A percentile compares a stretch with the other conserved stretches of the same genome.
These are phyloP conservation scores for Cryptoleucopteryx plumbea DNA, from an alignment of 2,113 vertebrate genomes.

Conservation along the genomic window DNA sequence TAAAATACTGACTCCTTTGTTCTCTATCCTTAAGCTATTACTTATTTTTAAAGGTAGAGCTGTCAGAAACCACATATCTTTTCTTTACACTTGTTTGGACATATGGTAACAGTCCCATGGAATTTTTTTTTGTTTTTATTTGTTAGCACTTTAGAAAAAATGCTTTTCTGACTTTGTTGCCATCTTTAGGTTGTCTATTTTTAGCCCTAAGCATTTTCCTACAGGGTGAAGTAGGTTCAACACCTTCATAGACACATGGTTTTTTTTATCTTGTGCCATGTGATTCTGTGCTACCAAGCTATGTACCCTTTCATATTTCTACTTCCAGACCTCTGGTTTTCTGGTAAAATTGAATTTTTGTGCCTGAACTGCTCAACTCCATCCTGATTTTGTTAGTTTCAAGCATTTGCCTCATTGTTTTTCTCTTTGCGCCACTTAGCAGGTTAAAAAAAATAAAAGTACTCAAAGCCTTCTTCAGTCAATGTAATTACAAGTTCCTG, in stretches of 20 bases:
- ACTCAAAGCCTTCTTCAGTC: background rate
- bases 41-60: background rate
- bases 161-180: background rate
- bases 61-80: background rate
- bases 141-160: background rate
- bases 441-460: background rate
- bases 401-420: background rate
- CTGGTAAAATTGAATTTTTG: background rate
- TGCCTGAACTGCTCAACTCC: background rate
- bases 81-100: background rate
- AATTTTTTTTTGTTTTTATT: background rate
- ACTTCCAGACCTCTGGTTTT: background rate
- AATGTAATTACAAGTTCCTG: background rate
- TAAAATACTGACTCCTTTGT: background rate
- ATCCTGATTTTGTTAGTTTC: background rate
- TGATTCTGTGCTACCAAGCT: background rate
- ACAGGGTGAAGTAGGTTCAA: background rate
- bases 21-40: background rate
- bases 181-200: background rate
- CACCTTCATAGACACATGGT: background rate
- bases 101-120: background rate
- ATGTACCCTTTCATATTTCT: background rate
- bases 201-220: background rate
- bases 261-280: background rate
- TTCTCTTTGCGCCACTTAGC: background rate